phyloP scores from a whole-genome alignment of 2,888 invertebrate genomes.

The Tetragnatha montana region DNA sequence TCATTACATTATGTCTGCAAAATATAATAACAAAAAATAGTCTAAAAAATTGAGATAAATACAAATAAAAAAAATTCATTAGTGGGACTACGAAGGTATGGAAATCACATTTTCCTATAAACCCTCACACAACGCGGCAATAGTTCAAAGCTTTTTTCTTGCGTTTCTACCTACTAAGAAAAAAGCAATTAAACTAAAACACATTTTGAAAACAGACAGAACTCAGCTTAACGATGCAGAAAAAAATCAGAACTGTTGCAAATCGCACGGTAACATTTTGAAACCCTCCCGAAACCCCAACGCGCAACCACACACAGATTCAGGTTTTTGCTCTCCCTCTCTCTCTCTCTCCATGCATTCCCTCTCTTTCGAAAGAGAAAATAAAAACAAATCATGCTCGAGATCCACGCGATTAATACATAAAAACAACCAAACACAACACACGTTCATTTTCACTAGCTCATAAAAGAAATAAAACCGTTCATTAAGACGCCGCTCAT shows the following conservation, averaged over 20 bases:
- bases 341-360: conserved; percentile 29
- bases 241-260: background rate
- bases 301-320: background rate
- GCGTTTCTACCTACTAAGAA: too few relatives aligned
- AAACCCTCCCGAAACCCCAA: background rate
- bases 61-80: too few relatives aligned
- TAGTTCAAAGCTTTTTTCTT: too few relatives aligned
- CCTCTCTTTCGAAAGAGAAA: conserved; percentile 20
- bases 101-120: too few relatives aligned
- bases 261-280: background rate
- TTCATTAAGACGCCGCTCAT: background rate
- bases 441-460: background rate
- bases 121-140: too few relatives aligned
- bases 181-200: too few relatives aligned
- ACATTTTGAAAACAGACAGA: background rate
- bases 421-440: too few relatives aligned
- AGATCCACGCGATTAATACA: background rate
- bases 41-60: too few relatives aligned
- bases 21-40: too few relatives aligned
- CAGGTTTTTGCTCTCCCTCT: background rate
- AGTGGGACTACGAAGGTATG: too few relatives aligned
- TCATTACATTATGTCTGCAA: too few relatives aligned
- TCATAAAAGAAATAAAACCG: background rate
- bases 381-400: background rate
- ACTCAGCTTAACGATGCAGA: background rate